Conservation (phyloP, 1,140 invertebrate species). For the Drosophila subobscura region DNA sequence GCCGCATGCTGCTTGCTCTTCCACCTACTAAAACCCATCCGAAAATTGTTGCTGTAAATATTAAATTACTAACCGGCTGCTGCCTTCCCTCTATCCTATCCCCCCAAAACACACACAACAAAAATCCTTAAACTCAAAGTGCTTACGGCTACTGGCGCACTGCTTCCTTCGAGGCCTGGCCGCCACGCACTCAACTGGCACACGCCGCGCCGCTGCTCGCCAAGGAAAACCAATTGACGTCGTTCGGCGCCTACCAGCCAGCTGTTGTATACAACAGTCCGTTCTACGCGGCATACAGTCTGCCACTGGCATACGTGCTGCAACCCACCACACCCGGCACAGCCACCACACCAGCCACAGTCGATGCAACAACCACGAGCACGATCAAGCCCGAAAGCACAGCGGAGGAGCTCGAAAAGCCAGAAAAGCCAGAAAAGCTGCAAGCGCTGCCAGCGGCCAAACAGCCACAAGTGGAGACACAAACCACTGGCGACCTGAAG, state of each 20-base stretch:
- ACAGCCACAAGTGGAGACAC: slow-evolving; percentile 26
- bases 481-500: slow-evolving; percentile 55
- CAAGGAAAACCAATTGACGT: slow-evolving; percentile 11
- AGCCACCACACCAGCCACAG: background rate
- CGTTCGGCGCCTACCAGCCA: slow-evolving; percentile 43
- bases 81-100: slow-evolving; percentile 30
- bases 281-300: slow-evolving; percentile 50
- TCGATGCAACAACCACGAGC: slow-evolving; percentile 38
- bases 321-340: slow-evolving; percentile 38
- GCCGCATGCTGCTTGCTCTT: slow-evolving; percentile 20
- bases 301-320: slow-evolving; percentile 54
- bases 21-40: slow-evolving; percentile 6
- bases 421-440: slow-evolving; percentile 51
- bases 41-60: slow-evolving; percentile 63
- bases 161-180: slow-evolving; percentile 69
- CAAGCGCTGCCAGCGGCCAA: slow-evolving; percentile 27
- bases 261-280: slow-evolving; percentile 39
- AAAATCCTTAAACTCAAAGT: slow-evolving; percentile 43
- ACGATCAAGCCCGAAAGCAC: slow-evolving; percentile 34
- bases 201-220: slow-evolving; percentile 17
- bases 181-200: slow-evolving; percentile 35
- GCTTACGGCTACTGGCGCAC: slow-evolving; percentile 70
- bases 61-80: slow-evolving; percentile 57
- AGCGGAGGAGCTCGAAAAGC: slow-evolving; percentile 31
- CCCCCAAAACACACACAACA: background rate